phyloP scores from a whole-genome alignment of 2,113 vertebrate species.

The Neolamprologus fasciatus region DNA sequence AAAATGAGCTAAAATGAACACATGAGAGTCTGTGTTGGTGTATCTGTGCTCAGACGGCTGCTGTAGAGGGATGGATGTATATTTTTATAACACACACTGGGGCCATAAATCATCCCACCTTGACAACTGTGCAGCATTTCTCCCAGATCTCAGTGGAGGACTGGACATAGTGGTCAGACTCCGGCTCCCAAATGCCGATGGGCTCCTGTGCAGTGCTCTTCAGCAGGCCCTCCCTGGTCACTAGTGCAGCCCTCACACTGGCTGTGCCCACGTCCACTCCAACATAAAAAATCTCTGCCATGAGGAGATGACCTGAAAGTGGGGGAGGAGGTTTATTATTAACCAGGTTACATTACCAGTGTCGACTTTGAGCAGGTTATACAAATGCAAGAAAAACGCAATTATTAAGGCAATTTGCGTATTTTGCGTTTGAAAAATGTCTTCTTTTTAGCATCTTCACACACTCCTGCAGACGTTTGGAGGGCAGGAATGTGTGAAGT shows the following conservation, averaged over 20 bases:
- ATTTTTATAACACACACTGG: background rate
- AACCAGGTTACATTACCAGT: background rate
- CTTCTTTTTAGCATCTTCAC: background rate
- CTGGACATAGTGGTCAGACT: constrained; percentile 82
- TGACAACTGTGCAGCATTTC: constrained; percentile 81
- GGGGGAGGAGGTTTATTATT: background rate
- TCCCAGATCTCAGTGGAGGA: constrained; percentile 89
- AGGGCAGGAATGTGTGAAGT: background rate
- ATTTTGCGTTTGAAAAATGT: background rate
- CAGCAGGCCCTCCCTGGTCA: constrained; percentile 73
- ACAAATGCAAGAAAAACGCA: background rate
- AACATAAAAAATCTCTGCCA: constrained; percentile 74
- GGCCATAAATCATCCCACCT: constrained; percentile 64
- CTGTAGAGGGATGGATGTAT: background rate
- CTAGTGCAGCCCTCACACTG: constrained; percentile 87
- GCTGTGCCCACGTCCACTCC: constrained; percentile 89
- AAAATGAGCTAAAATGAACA: background rate
- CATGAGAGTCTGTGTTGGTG: background rate
- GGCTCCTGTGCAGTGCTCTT: constrained; percentile 73
- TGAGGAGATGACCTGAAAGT: background rate
- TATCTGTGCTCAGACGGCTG: background rate
- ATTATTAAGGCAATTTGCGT: background rate
- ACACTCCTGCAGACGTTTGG: background rate
- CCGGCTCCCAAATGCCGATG: constrained; percentile 83
- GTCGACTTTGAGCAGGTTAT: background rate